Base-by-base conservation (phyloP, 2,797 vertebrate species). In the Poeciliopsis infans region DNA sequence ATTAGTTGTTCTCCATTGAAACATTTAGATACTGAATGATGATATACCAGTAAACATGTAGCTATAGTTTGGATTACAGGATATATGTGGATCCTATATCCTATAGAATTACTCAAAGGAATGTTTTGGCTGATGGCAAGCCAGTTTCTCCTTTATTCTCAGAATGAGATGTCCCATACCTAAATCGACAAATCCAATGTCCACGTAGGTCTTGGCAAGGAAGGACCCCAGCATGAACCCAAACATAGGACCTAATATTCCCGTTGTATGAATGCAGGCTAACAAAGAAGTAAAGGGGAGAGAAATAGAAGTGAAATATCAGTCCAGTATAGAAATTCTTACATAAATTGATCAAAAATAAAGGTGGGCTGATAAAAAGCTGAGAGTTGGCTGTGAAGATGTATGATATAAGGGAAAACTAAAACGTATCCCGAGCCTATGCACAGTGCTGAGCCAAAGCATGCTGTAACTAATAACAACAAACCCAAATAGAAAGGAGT, bases 131-230 rank as follows among this genome's bases (percentile, higher is more conserved):
- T 25, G 4, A 7, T 33, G 39, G 2, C 25, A 59, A 33, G 12
- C 18, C 7, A 1, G 39, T 68, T 68, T 41, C 7, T 31, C 28
- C 39, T 51, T 76, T 25, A n/a, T 41, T 59, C 53, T n/a, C 16
- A 47, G 5, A 72, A 46, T 39, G 36, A 51, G 49, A 77, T 15
- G 25, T 47, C 0, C 15, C 79, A 91, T 96, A 99, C 98, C 97
- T 96, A 96, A 91, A 88, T 96, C 89, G 78, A 97, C 96, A 78
- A 92, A 95, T 87, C 97, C 98, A 74, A 96, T 75, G 91, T 99
- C 98, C 77, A 99, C 97, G 15, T 98, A 99, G 81, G 97, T 78
- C 78, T 97, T 95, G 75, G 97, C 96, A 83, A 97, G 97, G 78
- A 94, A 97, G 3, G 97, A 99, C 1, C 96, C 97, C 81, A 99